Conservation (phyloP, 2,113 vertebrate genomes). For the Junco hyemalis region DNA sequence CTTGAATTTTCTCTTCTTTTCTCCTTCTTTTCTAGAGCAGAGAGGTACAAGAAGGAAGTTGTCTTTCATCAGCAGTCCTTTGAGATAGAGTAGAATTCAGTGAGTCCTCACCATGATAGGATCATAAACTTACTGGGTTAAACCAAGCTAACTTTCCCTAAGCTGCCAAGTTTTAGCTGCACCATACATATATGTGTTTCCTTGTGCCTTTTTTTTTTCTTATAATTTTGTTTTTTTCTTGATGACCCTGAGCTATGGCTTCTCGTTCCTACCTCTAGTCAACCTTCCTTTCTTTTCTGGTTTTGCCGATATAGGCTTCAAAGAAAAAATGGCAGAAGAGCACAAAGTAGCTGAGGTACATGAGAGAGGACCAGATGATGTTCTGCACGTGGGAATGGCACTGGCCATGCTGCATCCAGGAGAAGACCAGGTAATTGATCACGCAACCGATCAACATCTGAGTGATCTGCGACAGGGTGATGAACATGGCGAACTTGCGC, state of each 20-base stretch:
- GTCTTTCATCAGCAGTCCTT: constrained; percentile 68
- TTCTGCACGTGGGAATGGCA: constrained; percentile 96
- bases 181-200: constrained; percentile 74
- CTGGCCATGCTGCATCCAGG: constrained; percentile 97
- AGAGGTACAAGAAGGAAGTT: constrained; percentile 63
- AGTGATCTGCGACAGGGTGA: constrained; percentile 97
- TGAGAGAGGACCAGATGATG: constrained; percentile 98
- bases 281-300: constrained; percentile 74
- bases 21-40: constrained; percentile 54
- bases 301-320: constrained; percentile 92
- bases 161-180: constrained; percentile 79
- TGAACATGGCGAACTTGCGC: constrained; percentile 98
- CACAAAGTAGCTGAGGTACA: constrained; percentile 99
- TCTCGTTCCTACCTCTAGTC: constrained; percentile 69
- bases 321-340: constrained; percentile 99
- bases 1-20: background rate
- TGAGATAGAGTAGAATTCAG: constrained; percentile 72
- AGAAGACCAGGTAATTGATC: constrained; percentile 96
- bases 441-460: constrained; percentile 98
- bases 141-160: constrained; percentile 72
- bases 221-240: constrained; percentile 73
- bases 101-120: constrained; percentile 78
- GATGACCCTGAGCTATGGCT: constrained; percentile 83
- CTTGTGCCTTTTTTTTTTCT: constrained; percentile 82
- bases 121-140: constrained; percentile 81